Base-by-base conservation (phyloP, 2,113 vertebrate genomes). In the Scalopus aquaticus region DNA sequence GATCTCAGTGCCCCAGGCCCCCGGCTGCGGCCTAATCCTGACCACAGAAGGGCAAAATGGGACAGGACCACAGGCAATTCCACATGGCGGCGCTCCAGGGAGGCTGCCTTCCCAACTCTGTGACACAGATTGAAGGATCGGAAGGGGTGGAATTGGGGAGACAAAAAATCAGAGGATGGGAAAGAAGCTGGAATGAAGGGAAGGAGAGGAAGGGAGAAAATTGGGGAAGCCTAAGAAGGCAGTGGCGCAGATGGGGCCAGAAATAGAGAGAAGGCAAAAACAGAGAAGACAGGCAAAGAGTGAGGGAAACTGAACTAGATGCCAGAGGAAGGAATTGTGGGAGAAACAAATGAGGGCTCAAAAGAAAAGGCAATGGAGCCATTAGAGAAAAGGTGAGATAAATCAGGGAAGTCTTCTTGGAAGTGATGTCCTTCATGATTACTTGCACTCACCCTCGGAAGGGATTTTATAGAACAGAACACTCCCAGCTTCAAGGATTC, bases 11-110 rank as follows among this genome's bases (percentile, higher is more conserved):
- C 35, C 84, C 90, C 11, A 0, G 7, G 8, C 35, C 84, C 90
- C 11, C 0, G 7, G 8, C 70, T 95, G 95, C 35, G n/a, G 51
- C 51, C 42, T 30, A 56, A 94, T 64, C 80, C 58, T 64, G 87
- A 92, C 70, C 96, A 74, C 92, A 72, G 78, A 86, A 89, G 96
- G 97, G 80, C 92, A 97, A 97, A 97, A 94, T 97, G 96, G 97
- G 95, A 91, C 96, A 97, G 92, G 77, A 81, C 97, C 95, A 11
- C 69, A 94, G 96, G 91, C 90, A 85, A 93, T 97, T 95, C 76
- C 3, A 0, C 5, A 0, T 9, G 64, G 42, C 12, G 74, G 58
- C 17, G 16, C 96, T 87, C 28, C 0, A 15, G 93, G 78, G 70
- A 89, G n/a, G 80, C 44, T 32, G 62, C 89, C 93, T 88, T 79